phyloP scores from a whole-genome alignment of 2,888 invertebrate genomes.

The Phasia obesa region DNA sequence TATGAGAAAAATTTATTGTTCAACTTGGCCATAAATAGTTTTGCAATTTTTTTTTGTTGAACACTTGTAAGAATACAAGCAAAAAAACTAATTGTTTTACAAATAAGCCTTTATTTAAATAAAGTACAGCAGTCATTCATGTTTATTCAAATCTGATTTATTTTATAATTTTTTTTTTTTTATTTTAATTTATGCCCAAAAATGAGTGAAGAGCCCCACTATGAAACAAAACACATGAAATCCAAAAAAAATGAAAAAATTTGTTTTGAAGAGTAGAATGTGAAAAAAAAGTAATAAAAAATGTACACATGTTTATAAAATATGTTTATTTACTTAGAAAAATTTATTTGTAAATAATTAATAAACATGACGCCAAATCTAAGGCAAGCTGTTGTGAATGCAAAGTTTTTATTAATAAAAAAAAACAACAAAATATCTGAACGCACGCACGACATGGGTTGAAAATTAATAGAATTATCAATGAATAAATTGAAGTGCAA shows the following conservation, averaged over 20 bases:
- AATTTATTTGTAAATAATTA: not conserved
- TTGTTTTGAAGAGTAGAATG: not conserved
- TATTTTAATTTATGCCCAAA: not conserved
- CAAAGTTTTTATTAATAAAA: not conserved
- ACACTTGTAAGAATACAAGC: constrained; percentile 12
- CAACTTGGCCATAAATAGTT: constrained; percentile 13
- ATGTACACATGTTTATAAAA: too few species aligned
- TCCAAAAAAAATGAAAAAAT: too few species aligned
- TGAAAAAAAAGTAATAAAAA: not conserved
- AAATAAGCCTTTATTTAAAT: constrained; percentile 7
- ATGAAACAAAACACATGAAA: too few species aligned
- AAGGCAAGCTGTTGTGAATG: not conserved
- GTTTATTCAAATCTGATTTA: not conserved
- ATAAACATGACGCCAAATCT: constrained; percentile 26
- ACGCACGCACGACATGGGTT: not conserved
- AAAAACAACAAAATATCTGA: not conserved
- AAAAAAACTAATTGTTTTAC: not conserved
- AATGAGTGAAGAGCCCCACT: not conserved
- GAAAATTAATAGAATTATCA: not conserved
- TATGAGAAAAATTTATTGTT: not conserved
- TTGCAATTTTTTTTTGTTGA: not conserved
- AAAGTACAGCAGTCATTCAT: not conserved
- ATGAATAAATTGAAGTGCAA: too few species aligned
- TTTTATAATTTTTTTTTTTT: not conserved
- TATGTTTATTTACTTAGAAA: not conserved